A percentile compares a stretch with the other conserved stretches of the same genome.
Evolutionary conservation across 37 sponge, comb jelly and placozoan species (phyloP).

Genomic region (Spongilla lacustris): DNA sequence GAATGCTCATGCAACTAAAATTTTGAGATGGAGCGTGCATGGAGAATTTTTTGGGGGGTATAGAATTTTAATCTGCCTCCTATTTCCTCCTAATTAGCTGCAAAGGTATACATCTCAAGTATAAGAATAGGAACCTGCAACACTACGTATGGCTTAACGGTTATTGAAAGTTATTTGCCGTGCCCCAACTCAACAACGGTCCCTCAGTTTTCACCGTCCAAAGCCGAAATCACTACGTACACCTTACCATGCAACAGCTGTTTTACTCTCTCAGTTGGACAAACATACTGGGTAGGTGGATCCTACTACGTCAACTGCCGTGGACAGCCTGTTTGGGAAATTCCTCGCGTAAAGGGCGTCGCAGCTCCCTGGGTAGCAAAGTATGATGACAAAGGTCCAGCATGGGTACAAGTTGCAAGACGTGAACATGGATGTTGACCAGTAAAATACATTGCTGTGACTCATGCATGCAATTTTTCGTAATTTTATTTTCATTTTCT

Average conservation of each 20-base stretch:
- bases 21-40: no score
- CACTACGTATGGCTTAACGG: neutral
- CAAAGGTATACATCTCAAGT: neutral
- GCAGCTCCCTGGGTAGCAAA: neutral
- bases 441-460: neutral
- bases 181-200: neutral
- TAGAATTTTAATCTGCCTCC: neutral
- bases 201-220: neutral
- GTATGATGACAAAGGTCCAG: neutral
- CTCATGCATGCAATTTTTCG: neutral
- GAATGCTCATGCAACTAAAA: no score
- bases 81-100: neutral
- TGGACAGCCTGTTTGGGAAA: neutral
- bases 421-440: neutral
- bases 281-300: neutral
- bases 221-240: neutral
- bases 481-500: neutral
- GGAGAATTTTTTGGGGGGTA: no score
- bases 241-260: neutral
- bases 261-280: neutral
- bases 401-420: neutral
- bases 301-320: neutral
- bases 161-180: neutral
- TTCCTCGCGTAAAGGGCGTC: neutral
- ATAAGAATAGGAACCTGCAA: neutral